phyloP scores from a whole-genome alignment of 1,140 invertebrate genomes.

The Formica selysi region DNA sequence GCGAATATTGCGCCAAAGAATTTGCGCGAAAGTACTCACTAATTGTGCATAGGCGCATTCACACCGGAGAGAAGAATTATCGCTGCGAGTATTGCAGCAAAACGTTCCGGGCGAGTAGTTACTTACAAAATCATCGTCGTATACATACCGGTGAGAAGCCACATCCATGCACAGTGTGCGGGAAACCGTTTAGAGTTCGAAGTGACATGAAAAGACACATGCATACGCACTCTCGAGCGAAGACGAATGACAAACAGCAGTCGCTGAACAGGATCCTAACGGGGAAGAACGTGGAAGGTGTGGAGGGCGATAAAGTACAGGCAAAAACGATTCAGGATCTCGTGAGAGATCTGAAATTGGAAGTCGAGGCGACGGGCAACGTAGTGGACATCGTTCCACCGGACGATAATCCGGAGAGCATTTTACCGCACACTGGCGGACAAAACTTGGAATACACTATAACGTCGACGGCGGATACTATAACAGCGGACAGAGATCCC shows the following conservation, averaged over 20 bases:
- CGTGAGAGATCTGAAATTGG: constrained; percentile 83
- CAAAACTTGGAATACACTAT: constrained; percentile 81
- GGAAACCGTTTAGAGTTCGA: constrained; percentile 93
- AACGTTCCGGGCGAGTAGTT: constrained; percentile 94
- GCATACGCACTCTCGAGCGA: constrained; percentile 90
- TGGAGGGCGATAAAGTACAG: constrained; percentile 68
- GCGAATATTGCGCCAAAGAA: constrained; percentile 96
- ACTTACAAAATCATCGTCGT: constrained; percentile 94
- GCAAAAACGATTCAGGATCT: constrained; percentile 82
- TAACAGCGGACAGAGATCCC: constrained; percentile 80
- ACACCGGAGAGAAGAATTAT: constrained; percentile 96
- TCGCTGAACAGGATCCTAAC: constrained; percentile 68
- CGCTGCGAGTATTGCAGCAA: constrained; percentile 95
- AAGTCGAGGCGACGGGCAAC: constrained; percentile 79
- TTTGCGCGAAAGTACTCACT: constrained; percentile 97
- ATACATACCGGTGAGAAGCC: constrained; percentile 97
- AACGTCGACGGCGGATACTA: constrained; percentile 38
- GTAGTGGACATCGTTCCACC: constrained; percentile 80
- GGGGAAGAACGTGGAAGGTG: constrained; percentile 61
- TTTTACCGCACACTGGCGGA: constrained; percentile 82
- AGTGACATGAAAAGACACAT: constrained; percentile 96
- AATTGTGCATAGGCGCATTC: constrained; percentile 95
- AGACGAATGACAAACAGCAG: constrained; percentile 69
- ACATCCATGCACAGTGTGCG: constrained; percentile 92
- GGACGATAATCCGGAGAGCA: constrained; percentile 82